Base-by-base conservation (phyloP, 1,140 invertebrate genomes). In the Portunus trituberculatus region DNA sequence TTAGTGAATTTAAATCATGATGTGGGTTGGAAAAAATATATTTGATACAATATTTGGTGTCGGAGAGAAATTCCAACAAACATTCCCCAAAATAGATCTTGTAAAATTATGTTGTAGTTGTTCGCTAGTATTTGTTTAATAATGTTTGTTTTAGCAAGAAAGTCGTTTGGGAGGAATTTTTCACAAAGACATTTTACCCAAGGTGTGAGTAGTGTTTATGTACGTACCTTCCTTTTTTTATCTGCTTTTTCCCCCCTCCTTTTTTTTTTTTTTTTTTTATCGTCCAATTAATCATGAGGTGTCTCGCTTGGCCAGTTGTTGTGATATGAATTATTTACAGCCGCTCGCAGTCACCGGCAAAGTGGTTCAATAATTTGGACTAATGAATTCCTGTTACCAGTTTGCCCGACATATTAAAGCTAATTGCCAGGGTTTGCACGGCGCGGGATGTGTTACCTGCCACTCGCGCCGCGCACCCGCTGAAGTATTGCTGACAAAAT, bases 401-500 rank as follows among this genome's bases (percentile, higher is more conserved):
- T 76, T 76, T 76, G 67, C 20, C 6, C 67, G 67, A n/a, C 67
- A n/a, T n/a, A 76, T 76, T 76, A 76, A 76, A 76, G 67, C 25
- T 76, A 76, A 76, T 76, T 76, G 67, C 67, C 20, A 76, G n/a
- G 67, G 67, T 76, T 76, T 76, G n/a, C 67, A 59, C 8, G 67
- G 67, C n/a, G 25, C n/a, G 67, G 7, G 20, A 76, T 76, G 67
- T n/a, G 67, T n/a, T n/a, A n/a, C 6, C 67, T 76, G 67, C n/a
- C 67, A 76, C 67, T n/a, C 20, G 67, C 12, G 0, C 52, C 52
- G 52, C 52, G 52, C 12, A 59, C 12, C 12, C 1, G 20, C 0
- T 76, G 67, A 76, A 76, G n/a, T 76, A 76, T 76, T 76, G 67
- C 67, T 76, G 67, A n/a, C 67, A 76, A 76, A 76, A 76, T n/a